Base-by-base conservation (phyloP, 2,113 vertebrate species). In the Equus przewalskii region DNA sequence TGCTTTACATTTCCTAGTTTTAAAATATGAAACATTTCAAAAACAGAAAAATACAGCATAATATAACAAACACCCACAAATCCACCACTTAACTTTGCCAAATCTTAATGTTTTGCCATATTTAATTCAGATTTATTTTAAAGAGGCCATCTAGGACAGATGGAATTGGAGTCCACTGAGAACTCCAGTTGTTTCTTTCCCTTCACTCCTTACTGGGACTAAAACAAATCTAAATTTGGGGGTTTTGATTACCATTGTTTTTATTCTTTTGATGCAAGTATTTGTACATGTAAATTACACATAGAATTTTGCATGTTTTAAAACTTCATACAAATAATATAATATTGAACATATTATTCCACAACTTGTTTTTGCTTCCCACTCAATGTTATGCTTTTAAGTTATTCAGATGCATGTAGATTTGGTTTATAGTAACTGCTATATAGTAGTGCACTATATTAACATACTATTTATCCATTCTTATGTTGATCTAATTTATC, bases 41-140 rank as follows among this genome's bases (percentile, higher is more conserved):
- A 97, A 83, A 51, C 26, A 88, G 83, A 64, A 87, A 95, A 97
- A 84, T 82, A 76, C 36, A 91, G 26, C 62, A 14, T 80, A 46
- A 49, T 69, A 54, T 58, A 69, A 60, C 73, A 95, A 93, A 88
- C 12, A 56, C 62, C 78, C 56, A 86, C 54, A 81, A 87, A 95
- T 76, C 30, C 33, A 24, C 82, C 62, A 54, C 64, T 76, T 79
- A 91, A 89, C 85, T 88, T 92, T 96, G 85, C 81, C 72, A 94
- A 65, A 62, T 72, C 46, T 80, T 97, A 96, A 60, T 14, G 58
- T 96, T 97, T 97, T 96, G 33, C 49, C 72, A 72, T 94, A 72
- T 92, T 90, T 82, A 92, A 89, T 86, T 97, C 64, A 89, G 28
- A 89, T 89, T 94, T 96, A 96, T 79, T 92, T 97, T 88, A 94